A percentile compares a stretch with the other conserved stretches of the same genome.
These are phyloP conservation scores for Acrocyrtus sp. DNA, from an alignment of 2,888 invertebrate genomes.

Conservation along the genomic window DNA sequence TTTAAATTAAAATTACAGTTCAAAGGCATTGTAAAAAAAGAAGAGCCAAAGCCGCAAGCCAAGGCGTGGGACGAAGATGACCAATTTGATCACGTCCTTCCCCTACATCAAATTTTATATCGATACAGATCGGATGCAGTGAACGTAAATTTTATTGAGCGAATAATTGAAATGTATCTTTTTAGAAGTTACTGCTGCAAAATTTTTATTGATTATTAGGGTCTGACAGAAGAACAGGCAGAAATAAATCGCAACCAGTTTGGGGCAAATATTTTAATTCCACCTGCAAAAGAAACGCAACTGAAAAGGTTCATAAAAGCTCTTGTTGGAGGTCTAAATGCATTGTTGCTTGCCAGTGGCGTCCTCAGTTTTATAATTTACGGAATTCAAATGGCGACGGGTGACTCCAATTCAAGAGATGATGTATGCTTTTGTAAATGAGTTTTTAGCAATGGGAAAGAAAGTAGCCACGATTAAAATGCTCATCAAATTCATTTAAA, in stretches of 20 bases:
- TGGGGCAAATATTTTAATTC: constrained; percentile 67
- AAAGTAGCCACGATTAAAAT: neutral
- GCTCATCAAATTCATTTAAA: too few species aligned
- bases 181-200: too few species aligned
- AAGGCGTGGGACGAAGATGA: constrained; percentile 57
- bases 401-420: constrained; percentile 67
- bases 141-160: constrained; percentile 23
- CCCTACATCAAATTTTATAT: constrained; percentile 47
- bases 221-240: constrained; percentile 67
- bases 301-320: constrained; percentile 70
- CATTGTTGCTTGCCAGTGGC: constrained; percentile 68
- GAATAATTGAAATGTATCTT: neutral
- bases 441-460: too few species aligned
- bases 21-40: constrained; percentile 36
- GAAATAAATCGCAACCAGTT: constrained; percentile 65
- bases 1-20: too few species aligned
- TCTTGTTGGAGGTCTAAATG: constrained; percentile 69
- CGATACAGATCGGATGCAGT: constrained; percentile 39
- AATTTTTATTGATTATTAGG: constrained; percentile 63
- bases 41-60: constrained; percentile 42
- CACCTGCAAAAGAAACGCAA: constrained; percentile 69
- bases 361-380: constrained; percentile 68
- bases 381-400: constrained; percentile 66
- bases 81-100: constrained; percentile 55
- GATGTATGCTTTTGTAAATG: too few species aligned